Base-by-base conservation (phyloP, 2,113 vertebrate genomes). In the Riparia riparia region DNA sequence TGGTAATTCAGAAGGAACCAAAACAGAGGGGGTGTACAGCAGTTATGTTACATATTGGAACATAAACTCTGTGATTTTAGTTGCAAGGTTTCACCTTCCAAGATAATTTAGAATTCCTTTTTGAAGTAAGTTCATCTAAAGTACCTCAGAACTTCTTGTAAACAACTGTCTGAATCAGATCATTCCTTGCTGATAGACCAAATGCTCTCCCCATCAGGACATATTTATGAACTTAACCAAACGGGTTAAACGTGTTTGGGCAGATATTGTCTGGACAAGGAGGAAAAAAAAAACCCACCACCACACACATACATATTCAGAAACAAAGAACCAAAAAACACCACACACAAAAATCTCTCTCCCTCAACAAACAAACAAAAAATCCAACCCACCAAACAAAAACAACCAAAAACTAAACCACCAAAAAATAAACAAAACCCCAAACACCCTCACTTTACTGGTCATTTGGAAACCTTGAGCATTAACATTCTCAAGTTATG, bases 191-290 rank as follows among this genome's bases (percentile, higher is more conserved):
- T 77, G 87, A 76, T 83, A 73, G 85, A 45, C n/a, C 7, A 51
- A 51, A 54, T 77, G 56, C 21, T 90, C 17, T 79, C 69, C 37
- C 15, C n/a, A 57, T 82, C 65, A 63, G 92, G n/a, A 92, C 53
- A 72, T 89, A 85, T 31, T 78, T 93, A 56, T 76, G 64, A 88
- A 87, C 66, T 79, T 76, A 64, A 73, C 74, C 77, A 90, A 80
- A 90, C 65, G 5, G 44, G 94, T 91, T 91, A 80, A 80, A 93
- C 93, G 7, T 84, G 92, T 92, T 95, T 89, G 83, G 74, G 64
- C 86, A 73, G 83, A 65, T 89, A 73, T 5, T 74, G 37, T 72
- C 31, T 28, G 37, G 22, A 71, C 5, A 2, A 81, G 73, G 19
- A 60, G 31, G 16, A 8, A 20, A 16, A 78, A 82, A 86, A 56